Evolutionary conservation across 1,140 invertebrate species (phyloP), one percentile per base, ranked within the genome.

Genomic region (Saxidomus purpurata): DNA sequence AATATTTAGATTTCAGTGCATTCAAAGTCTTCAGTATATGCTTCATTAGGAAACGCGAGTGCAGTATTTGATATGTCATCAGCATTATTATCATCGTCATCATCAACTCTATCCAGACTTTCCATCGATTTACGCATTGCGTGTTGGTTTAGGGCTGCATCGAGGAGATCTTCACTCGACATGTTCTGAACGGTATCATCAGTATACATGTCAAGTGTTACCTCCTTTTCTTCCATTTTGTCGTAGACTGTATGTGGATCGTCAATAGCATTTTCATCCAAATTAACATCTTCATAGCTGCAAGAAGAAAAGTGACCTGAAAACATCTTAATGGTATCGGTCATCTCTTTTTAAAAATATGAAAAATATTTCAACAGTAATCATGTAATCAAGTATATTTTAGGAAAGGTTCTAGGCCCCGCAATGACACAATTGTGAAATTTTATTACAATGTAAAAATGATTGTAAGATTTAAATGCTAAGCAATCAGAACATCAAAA

Each of bases 221-320:
- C 83, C 69, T 85, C 83, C 19, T 55, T 85, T 19, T 85, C 83
- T 55, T 85, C 83, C 25, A 85, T 85, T 4, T n/a, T n/a, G 40
- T 85, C 83, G 55, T 85, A 85, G 3, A 85, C 83, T 1, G 83
- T 85, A 22, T 74, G 38, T 8, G 28, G 63, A 52, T 85, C 43
- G 47, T 74, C 83, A 9, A 85, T 63, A 11, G 15, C 69, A 34
- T 85, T 85, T 43, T 74, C 83, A 55, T 85, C 83, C 15, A 85
- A 25, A 47, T 85, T 38, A 8, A 85, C 0, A n/a, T 82, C 80
- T 13, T 82, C 80, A 47, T 13, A 61, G 13, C 59, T 59, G 11
- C 8, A 43, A 22, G n/a, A 34, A 79, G n/a, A 76, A 9, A 63
- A 25, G 61, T 22, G n/a, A 34, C n/a, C n/a, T n/a, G n/a, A n/a